Evolutionary conservation across 2,797 vertebrate genomes (phyloP), one percentile per base, ranked within the genome.

Genomic region (Chelon labrosus): DNA sequence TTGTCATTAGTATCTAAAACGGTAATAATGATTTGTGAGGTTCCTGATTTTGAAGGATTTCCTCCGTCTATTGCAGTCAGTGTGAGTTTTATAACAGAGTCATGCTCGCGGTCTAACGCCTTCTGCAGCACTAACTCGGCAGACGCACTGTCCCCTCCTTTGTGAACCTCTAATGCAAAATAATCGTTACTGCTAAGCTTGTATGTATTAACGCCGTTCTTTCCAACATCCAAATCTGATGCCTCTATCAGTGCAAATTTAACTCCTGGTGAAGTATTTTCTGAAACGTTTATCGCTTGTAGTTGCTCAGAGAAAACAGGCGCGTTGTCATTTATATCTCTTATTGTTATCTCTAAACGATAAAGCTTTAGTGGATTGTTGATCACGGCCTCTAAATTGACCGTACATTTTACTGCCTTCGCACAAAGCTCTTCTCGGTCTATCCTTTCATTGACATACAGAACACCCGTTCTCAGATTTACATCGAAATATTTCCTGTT

Each of bases 361-460:
- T 91, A 88, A 7, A 94, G 65, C 57, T 89, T 90, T n/a, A 91
- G 66, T 11, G 93, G 92, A 5, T 84, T 79, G 39, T 85, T 89
- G 9, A 93, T 77, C 3, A 92, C 78, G 0, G 89, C 89, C 25
- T 93, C 91, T 13, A 92, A 73, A 65, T 47, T 86, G 12, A 94
- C 65, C 0, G 75, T 71, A 25, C 94, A 94, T 73, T 64, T 87
- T 3, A 58, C 1, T 5, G 59, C 69, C 25, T 84, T 82, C 1
- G 60, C 67, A 56, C 94, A 95, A 6, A 94, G 75, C 37, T 87
- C 81, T 58, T 94, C 94, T 2, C 93, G 84, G 55, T 94, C 91
- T 41, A 95, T 93, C 58, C 71, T 86, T 7, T 93, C 91, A 27
- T 66, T 86, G 0, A 94, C 88, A 44, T 69, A 91, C 5, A 94